Evolutionary conservation across 2,888 invertebrate species (phyloP), one percentile per base, ranked within the genome.

Genomic region (Lasius fuliginosus): DNA sequence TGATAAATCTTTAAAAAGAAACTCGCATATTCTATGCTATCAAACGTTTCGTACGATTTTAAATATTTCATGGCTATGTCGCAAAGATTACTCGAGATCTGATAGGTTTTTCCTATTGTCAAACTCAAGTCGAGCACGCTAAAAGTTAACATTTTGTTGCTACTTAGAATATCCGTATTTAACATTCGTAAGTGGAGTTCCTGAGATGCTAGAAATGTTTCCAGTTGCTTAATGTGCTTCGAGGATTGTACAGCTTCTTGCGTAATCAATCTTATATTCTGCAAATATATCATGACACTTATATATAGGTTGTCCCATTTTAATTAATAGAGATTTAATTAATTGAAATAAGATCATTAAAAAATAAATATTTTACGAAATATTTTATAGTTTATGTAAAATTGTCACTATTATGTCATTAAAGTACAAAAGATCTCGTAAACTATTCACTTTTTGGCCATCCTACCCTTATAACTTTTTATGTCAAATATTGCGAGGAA

Each of bases 201-300:
- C 85, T 94, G 94, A 4, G 94, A 91, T 1, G 94, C 93, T 4
- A 95, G 85, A 83, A 95, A 95, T 18, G 93, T 94, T 69, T 95
- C 95, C 4, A 95, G 86, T 73, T 92, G 92, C 73, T 91, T 92
- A 1, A 93, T 92, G 6, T 93, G 87, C 8, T 93, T 92, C 0
- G 94, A 94, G 0, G 93, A 91, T 27, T 94, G 92, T 46, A 94
- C 90, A n/a, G 94, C 94, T 74, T 91, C 93, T 46, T 92, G 89
- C 3, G 92, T 93, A 36, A 92, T 94, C 76, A 91, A 89, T 58
- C 94, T 92, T 85, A 95, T 92, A 30, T 93, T 93, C 94, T 95
- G 85, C 3, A 88, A 85, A 82, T 69, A 64, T 56, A 67, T 53
- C 9, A n/a, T 40, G 46, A 53, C 4, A 69, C 3, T 62, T 33